phyloP scores from a whole-genome alignment of 2,888 invertebrate genomes.

The Pollenia labialis region DNA sequence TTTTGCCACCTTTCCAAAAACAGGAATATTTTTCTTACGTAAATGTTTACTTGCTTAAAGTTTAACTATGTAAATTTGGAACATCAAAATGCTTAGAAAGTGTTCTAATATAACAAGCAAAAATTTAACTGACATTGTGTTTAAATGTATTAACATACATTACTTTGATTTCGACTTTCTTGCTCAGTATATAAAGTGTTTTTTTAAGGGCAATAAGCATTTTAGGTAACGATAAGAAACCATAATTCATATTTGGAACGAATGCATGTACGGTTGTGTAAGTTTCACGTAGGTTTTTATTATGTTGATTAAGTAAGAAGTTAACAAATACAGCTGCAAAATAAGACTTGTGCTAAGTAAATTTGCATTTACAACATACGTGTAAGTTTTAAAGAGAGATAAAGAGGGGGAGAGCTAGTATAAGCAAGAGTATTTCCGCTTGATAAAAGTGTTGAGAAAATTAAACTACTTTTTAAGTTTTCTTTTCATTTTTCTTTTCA shows the following conservation, averaged over 20 bases:
- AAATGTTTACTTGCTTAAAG: no score
- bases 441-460: slow-evolving; percentile 38
- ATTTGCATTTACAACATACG: neutral
- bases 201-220: neutral
- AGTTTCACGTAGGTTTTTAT: slow-evolving; percentile 6
- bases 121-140: no score
- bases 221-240: neutral
- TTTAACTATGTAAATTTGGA: no score
- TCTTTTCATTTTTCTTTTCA: neutral
- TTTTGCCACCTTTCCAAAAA: no score
- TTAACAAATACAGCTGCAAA: slow-evolving; percentile 4
- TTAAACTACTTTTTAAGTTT: slow-evolving; percentile 23
- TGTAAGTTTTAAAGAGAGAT: neutral
- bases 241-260: neutral
- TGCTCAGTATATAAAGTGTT: neutral
- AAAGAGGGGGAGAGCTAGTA: neutral
- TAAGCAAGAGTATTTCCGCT: slow-evolving; percentile 16
- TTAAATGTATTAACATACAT: no score
- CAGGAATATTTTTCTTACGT: no score
- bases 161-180: no score
- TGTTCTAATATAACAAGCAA: no score
- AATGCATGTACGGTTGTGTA: neutral
- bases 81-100: no score
- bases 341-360: neutral
- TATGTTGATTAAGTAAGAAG: slow-evolving; percentile 35